phyloP scores from a whole-genome alignment of 2,888 invertebrate species.

The Agrotis clavis region DNA sequence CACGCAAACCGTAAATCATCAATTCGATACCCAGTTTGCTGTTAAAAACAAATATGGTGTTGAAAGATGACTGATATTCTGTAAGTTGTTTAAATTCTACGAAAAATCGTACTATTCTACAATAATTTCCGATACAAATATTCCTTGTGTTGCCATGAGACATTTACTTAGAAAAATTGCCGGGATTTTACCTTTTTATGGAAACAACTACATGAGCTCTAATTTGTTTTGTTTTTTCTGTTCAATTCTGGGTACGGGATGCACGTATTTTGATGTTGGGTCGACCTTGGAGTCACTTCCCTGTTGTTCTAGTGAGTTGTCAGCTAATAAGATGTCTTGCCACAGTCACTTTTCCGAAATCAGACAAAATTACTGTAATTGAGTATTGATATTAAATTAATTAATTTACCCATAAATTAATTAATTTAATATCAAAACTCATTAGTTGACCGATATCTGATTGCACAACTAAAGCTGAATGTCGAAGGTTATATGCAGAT shows the following conservation, averaged over 20 bases:
- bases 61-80: neutral
- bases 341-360: conserved; percentile 44
- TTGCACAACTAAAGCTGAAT: conserved; percentile 59
- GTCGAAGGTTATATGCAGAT: conserved; percentile 59
- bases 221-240: conserved; percentile 5
- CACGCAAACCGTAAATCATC: conserved; percentile 18
- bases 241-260: conserved; percentile 34
- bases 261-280: conserved; percentile 9
- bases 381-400: conserved; percentile 22
- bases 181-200: conserved; percentile 44
- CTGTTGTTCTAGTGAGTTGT: conserved; percentile 34
- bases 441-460: conserved; percentile 47
- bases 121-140: conserved; percentile 6
- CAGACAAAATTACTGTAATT: conserved; percentile 27
- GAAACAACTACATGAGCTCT: conserved; percentile 7
- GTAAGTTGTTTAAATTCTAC: conserved; percentile 28
- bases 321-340: conserved; percentile 32
- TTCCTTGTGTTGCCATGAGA: conserved; percentile 36
- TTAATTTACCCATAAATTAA: conserved; percentile 36
- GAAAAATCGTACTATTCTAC: conserved; percentile 21
- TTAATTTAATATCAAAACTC: conserved; percentile 47
- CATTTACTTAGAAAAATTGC: conserved; percentile 44
- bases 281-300: conserved; percentile 43
- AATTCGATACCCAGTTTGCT: neutral
- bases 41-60: conserved; percentile 27